Base-by-base conservation (phyloP, 2,797 vertebrate species). In the Tenualosa ilisha region DNA sequence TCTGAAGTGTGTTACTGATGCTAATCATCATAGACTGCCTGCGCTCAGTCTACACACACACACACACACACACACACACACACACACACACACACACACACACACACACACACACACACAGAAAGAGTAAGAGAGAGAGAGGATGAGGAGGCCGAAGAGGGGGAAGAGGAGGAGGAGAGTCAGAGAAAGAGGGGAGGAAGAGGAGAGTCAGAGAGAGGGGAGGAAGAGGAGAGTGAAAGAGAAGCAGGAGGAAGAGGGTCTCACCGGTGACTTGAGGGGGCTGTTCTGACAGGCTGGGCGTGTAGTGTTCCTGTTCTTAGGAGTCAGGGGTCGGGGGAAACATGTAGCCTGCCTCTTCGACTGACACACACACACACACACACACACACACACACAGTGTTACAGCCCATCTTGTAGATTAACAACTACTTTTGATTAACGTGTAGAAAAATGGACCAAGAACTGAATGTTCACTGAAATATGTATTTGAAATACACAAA, bases 1-100 rank as follows among this genome's bases (percentile, higher is more conserved):
- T 96, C 89, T 94, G 97, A 0, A 97, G 97, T 0, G 97, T 99
- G 91, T 97, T 99, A 0, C 97, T 95, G 63, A 98, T 95, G 26
- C 87, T 93, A 91, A 98, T 98, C 0, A 96, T 91, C 93, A 95
- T 93, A 0, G 97, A 96, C 90, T 97, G 93, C 37, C 96, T 96
- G 40, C 95, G 93, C 0, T 94, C 92, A n/a, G 92, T 90, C 97
- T 97, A 61, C 59, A 0, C 59, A 3, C 3, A 61, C 17, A 61
- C 2, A 24, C 0, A 26, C 2, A 61, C 59, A 0, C 59, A 3
- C 3, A 61, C 17, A 61, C 2, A 24, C 0, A 26, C 53, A 61
- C 59, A 0, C 59, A 3, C 3, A 61, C 17, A 61, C 2, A 24
- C 0, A 26, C 0, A 61, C 59, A 0, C 59, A 3, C 3, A 61